Evolutionary conservation across 2,888 invertebrate species (phyloP), one percentile per base, ranked within the genome.

Genomic region (Phania funesta): DNA sequence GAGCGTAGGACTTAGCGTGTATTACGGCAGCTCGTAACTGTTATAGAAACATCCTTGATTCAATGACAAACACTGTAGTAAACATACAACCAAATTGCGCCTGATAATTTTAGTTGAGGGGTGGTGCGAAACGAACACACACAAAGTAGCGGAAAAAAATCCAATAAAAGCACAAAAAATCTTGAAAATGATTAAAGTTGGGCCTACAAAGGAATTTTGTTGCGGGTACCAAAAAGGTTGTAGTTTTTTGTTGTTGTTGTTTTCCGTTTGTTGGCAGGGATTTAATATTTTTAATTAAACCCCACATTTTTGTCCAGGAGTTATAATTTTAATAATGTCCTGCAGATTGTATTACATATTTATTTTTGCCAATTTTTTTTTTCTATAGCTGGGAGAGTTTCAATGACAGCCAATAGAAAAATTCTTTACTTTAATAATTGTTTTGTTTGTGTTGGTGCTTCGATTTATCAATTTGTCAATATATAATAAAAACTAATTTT

Each of bases 251-350:
- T 38, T 35, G 0, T 24, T 48, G 46, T 16, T 2, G 13, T 26
- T 48, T 48, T 35, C 29, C 50, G 9, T 35, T 60, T 24, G 58
- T 18, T 18, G 54, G 2, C 38, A 5, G 8, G 24, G 24, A 26
- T 74, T 74, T 54, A 74, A 74, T 80, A 62, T 74, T 80, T 76
- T 76, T 80, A 80, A 76, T 80, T 80, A 80, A 76, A 79, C 44
- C 35, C 26, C 58, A 65, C 41, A n/a, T n/a, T 71, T 68, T 77
- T 32, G 68, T 77, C 26, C 8, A 16, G 18, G n/a, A 32, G 60
- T 18, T 41, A 26, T 20, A 44, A 41, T 32, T 64, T 38, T 44
- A 60, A 76, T 60, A 58, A 60, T 52, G 60, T 60, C 52, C 44
- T 68, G 44, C 41, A 60, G 41, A 50, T 60, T 73, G 26, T 24